Evolutionary conservation across 2,888 invertebrate species (phyloP).

Genomic region (Metellina segmentata): DNA sequence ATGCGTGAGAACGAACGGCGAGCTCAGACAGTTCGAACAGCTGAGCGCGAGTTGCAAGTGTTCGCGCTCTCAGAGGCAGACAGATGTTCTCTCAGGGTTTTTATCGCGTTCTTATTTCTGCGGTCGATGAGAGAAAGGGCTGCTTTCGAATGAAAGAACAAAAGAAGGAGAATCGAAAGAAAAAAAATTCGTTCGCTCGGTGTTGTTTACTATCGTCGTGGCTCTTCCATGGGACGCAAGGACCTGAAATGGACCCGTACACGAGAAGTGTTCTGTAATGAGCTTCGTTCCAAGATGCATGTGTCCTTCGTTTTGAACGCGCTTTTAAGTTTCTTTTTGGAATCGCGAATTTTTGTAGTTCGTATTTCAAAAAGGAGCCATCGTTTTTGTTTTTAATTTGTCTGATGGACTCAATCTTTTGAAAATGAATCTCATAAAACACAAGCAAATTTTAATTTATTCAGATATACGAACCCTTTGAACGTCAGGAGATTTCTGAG

Average conservation of each 20-base stretch:
- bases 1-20: constrained; percentile 42
- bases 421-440: no score
- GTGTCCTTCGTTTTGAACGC: no score
- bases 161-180: not conserved
- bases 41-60: constrained; percentile 42
- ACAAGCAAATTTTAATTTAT: no score
- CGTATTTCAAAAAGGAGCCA: no score
- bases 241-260: not conserved
- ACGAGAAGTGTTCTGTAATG: not conserved
- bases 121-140: constrained; percentile 36
- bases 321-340: no score
- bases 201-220: not conserved
- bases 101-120: constrained; percentile 32
- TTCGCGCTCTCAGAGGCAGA: constrained; percentile 35
- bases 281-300: not conserved
- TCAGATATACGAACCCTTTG: no score
- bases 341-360: no score
- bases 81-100: constrained; percentile 60
- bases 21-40: constrained; percentile 18
- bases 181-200: not conserved
- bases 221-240: not conserved
- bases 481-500: no score
- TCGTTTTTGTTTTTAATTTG: no score
- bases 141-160: not conserved
- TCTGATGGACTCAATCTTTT: no score